Percentiles rank a stretch among this genome's conserved stretches.
These are phyloP conservation scores for Epizoanthus stellaris DNA, from an alignment of 92 coral and sea anemone genomes.

Conservation along the genomic window DNA sequence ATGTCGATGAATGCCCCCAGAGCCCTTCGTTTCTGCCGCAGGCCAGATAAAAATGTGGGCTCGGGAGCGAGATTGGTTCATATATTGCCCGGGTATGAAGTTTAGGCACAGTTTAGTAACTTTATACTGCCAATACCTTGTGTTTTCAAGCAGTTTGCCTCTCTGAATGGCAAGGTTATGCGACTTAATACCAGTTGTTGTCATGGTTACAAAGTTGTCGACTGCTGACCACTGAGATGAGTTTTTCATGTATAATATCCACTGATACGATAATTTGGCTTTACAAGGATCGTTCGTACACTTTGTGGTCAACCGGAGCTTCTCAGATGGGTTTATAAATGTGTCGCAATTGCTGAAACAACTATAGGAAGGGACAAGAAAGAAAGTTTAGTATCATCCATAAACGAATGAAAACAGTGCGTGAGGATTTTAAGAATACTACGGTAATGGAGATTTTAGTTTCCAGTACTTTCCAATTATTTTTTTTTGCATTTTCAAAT, in stretches of 20 bases:
- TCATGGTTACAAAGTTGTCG: not conserved
- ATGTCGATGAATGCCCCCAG: too few relatives aligned
- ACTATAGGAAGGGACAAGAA: not conserved
- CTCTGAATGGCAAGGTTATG: not conserved
- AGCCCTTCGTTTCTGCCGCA: too few relatives aligned
- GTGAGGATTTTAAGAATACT: too few relatives aligned
- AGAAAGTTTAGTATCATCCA: too few relatives aligned
- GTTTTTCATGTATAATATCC: not conserved
- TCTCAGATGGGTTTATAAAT: not conserved
- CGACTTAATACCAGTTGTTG: not conserved
- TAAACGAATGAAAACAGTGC: too few relatives aligned
- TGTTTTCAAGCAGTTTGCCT: not conserved
- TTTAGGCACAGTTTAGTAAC: too few relatives aligned
- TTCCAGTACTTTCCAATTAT: not conserved
- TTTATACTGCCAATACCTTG: not conserved
- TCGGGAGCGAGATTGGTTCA: too few relatives aligned
- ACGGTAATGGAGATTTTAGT: not conserved
- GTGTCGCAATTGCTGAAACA: conserved; percentile 22
- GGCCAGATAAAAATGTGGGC: too few relatives aligned
- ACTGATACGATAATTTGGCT: not conserved
- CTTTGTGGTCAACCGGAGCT: not conserved
- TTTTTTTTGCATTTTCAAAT: not conserved
- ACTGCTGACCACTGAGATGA: not conserved
- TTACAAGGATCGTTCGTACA: not conserved
- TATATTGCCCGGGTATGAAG: too few relatives aligned